A percentile compares a stretch with the other conserved stretches of the same genome.
Conservation (phyloP, 23 tunicate species). For the Trididemnum miniatum region DNA sequence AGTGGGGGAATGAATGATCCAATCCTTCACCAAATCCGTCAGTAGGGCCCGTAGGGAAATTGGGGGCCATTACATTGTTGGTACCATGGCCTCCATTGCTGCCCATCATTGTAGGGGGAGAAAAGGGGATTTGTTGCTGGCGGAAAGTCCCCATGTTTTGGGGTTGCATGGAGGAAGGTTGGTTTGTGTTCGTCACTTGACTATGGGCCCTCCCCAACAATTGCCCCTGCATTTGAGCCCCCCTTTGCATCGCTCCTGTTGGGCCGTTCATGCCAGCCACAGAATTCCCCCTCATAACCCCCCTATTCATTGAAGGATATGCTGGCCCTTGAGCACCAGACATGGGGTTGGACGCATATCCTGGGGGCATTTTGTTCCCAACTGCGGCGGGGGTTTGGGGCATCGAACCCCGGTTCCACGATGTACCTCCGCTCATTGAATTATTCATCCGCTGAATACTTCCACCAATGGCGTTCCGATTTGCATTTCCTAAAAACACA, state of each 20-base stretch:
- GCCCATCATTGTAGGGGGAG: not conserved
- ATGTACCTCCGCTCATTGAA: not conserved
- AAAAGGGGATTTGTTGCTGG: not conserved
- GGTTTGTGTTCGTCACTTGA: not conserved
- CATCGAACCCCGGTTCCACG: not conserved
- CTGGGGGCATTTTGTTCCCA: not conserved
- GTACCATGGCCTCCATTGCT: not conserved
- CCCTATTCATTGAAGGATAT: not conserved
- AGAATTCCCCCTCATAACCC: not conserved
- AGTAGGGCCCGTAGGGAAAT: not conserved
- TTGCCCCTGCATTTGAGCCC: not conserved
- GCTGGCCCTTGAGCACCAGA: not conserved
- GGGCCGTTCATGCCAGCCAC: not conserved
- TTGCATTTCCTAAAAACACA: not conserved
- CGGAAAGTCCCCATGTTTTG: not conserved
- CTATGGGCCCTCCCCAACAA: not conserved
- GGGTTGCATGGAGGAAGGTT: not conserved
- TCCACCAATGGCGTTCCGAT: not conserved
- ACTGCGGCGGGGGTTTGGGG: not conserved
- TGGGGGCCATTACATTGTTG: not conserved
- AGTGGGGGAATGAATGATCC: not conserved
- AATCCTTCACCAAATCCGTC: not conserved
- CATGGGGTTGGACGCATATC: constrained; percentile 13
- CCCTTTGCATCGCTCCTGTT: not conserved
- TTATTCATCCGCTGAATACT: constrained; percentile 6